Conservation (phyloP, 64 coral and sea anemone genomes). For the Dendronephthya gigantea region DNA sequence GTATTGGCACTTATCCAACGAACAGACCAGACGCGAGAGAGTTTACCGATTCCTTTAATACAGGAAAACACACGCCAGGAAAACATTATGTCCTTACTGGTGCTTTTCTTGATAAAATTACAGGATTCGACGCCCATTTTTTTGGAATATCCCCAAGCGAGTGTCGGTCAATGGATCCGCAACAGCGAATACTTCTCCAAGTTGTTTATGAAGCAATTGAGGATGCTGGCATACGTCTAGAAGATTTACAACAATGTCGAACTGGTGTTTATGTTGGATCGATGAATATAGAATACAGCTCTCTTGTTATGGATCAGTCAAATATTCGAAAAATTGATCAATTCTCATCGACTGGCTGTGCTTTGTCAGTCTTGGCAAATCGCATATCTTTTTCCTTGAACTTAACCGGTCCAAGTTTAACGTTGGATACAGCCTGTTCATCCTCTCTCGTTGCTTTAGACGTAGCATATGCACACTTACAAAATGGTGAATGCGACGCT, state of each 20-base stretch:
- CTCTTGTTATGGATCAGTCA: constrained; percentile 16
- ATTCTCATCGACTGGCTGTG: constrained; percentile 62
- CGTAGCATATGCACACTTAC: constrained; percentile 38
- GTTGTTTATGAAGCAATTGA: constrained; percentile 20
- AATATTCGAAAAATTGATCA: constrained; percentile 49
- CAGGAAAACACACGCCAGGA: neutral
- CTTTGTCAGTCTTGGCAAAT: constrained; percentile 56
- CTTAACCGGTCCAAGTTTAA: constrained; percentile 74
- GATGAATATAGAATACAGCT: constrained; percentile 55
- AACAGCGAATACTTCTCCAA: constrained; percentile 3
- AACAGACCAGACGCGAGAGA: neutral
- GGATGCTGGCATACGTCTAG: constrained; percentile 57
- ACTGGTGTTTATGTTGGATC: constrained; percentile 67
- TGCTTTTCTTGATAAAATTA: neutral
- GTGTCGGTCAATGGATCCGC: neutral
- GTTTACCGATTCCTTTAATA: neutral
- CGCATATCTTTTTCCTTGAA: constrained; percentile 71
- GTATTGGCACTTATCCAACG: neutral
- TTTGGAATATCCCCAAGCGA: neutral
- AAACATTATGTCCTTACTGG: neutral
- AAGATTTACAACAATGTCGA: constrained; percentile 58
- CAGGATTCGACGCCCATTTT: neutral
- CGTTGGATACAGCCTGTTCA: constrained; percentile 58
- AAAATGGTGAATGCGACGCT: constrained; percentile 38
- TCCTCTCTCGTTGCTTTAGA: constrained; percentile 53